These are phyloP conservation scores for Campoplex capitator DNA, from an alignment of 2,888 invertebrate species.

Conservation along the genomic window DNA sequence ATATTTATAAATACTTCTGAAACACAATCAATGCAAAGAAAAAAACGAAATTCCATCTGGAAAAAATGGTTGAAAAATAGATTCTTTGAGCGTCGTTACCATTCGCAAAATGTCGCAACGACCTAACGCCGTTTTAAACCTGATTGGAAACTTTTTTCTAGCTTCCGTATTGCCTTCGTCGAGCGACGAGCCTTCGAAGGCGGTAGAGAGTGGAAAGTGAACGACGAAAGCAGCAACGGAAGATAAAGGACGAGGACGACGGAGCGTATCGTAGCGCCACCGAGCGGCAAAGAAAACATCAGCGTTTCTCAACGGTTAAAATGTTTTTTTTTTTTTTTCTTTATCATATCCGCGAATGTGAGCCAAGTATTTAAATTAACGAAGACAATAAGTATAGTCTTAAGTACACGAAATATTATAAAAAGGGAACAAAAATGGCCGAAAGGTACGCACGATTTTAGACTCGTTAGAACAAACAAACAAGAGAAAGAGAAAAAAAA, in stretches of 20 bases:
- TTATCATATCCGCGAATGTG: neutral
- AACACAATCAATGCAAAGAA: neutral
- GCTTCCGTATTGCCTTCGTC: slow-evolving; percentile 75
- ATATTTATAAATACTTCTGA: neutral
- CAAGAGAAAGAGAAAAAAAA: neutral
- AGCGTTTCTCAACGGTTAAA: neutral
- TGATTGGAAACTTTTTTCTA: slow-evolving; percentile 50
- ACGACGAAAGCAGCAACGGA: neutral
- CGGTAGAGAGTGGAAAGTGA: slow-evolving; percentile 40
- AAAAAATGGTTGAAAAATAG: neutral
- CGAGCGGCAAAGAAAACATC: slow-evolving; percentile 1
- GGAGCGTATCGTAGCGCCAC: slow-evolving; percentile 31
- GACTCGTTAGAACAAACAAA: neutral
- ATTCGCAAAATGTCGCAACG: neutral
- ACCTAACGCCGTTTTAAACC: neutral
- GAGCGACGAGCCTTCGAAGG: slow-evolving; percentile 15
- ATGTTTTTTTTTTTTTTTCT: neutral
- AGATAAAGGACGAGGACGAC: neutral
- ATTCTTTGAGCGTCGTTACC: neutral
- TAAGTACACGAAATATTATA: neutral
- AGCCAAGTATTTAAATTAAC: slow-evolving; percentile 4
- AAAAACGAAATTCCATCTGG: neutral
- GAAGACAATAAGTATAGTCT: slow-evolving; percentile 19
- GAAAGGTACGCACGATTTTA: neutral
- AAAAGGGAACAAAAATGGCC: neutral